phyloP scores from a whole-genome alignment of 23 tunicate species.

The Styela clava region DNA sequence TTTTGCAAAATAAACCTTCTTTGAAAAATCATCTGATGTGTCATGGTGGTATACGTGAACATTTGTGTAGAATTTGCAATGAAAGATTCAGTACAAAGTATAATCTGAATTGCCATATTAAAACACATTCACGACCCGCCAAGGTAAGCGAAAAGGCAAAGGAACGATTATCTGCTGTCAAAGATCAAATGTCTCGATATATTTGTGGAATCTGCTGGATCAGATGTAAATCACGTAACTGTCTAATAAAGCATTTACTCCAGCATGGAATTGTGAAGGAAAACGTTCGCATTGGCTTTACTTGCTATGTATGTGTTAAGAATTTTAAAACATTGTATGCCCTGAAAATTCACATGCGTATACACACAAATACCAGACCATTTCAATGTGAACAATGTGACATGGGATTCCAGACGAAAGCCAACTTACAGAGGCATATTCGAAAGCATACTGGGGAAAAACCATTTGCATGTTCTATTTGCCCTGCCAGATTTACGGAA shows the following conservation, averaged over 20 bases:
- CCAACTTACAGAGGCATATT: constrained; percentile 43
- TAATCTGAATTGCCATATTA: constrained; percentile 35
- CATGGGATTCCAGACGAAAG: constrained; percentile 45
- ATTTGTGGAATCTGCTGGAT: constrained; percentile 53
- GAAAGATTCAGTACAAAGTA: constrained; percentile 38
- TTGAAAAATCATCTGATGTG: constrained; percentile 39
- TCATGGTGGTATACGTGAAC: constrained; percentile 41
- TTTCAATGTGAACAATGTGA: constrained; percentile 39
- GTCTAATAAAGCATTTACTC: constrained; percentile 36
- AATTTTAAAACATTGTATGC: constrained; percentile 30
- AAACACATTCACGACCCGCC: background rate
- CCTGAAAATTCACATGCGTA: constrained; percentile 37
- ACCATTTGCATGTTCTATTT: constrained; percentile 42
- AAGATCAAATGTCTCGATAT: background rate
- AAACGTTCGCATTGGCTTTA: constrained; percentile 16
- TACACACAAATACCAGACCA: constrained; percentile 33
- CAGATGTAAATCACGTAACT: constrained; percentile 23
- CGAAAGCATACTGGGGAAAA: constrained; percentile 51
- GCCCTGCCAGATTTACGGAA: constrained; percentile 58
- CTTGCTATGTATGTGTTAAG: constrained; percentile 42
- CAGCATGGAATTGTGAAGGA: constrained; percentile 26
- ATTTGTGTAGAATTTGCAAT: constrained; percentile 35
- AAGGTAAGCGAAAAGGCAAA: background rate
- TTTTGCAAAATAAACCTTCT: constrained; percentile 27
- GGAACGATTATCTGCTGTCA: background rate